Evolutionary conservation across 2,888 invertebrate species (phyloP), one percentile per base, ranked within the genome.

Genomic region (Trissoscelio sp.): DNA sequence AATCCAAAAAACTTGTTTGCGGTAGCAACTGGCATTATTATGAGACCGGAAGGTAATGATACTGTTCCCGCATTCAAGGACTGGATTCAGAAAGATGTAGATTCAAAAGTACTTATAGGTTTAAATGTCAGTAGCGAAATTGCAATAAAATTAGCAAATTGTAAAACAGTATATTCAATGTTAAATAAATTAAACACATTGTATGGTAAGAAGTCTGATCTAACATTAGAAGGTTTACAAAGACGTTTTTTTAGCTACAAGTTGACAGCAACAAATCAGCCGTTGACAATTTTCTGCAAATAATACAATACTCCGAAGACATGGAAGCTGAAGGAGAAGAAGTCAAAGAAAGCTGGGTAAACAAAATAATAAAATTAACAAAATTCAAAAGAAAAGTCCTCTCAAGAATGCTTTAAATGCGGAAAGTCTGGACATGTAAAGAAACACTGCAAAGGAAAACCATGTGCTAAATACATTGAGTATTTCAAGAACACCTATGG

Each of bases 41-140:
- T 22, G 3, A 20, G 14, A 48, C 46, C 46, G 0, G 22, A 20
- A 1, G 46, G 46, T 1, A 9, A 46, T 18, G 44, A 18, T 7
- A 9, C 6, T 18, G 44, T 18, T 20, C 22, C 4, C 11, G 9
- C 0, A 14, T n/a, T 18, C 12, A 46, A 58, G 12, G 53, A 77
- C 0, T 87, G 85, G 85, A 24, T 80, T 18, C 81, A 83, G 20
- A 75, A 85, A 46, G 86, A 86, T 51, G 34, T 86, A n/a, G 85
- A 86, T 48, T 85, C 86, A 16, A 83, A 87, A 78, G 83, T 83
- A 2, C 55, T 86, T 7, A 85, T 87, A 66, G 85, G 85, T 0
- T 31, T 67, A 28, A 51, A 51, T 51, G 51, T 51, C 4, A 31
- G 34, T 11, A 55, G 34, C 4, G 18, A 16, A 22, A 79, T 85